Evolutionary conservation across 1,140 invertebrate genomes (phyloP).

Genomic region (Ceratitis capitata): DNA sequence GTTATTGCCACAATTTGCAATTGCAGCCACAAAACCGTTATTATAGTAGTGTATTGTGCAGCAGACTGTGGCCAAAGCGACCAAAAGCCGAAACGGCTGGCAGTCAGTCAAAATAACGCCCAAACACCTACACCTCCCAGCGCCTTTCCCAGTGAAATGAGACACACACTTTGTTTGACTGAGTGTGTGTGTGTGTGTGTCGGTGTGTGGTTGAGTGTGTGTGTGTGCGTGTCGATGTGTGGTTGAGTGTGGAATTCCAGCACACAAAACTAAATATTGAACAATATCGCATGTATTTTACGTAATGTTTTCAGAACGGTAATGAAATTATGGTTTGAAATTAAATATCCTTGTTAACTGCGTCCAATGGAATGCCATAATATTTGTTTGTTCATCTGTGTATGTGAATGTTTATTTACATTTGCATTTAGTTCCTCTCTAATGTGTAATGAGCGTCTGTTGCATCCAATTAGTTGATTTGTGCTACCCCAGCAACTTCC

Average conservation of each 20-base stretch:
- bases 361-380: background rate
- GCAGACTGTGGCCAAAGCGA: background rate
- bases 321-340: conserved; percentile 37
- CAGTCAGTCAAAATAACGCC: background rate
- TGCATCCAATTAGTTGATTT: conserved; percentile 28
- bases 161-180: background rate
- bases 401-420: background rate
- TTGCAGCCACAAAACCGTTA: conserved; percentile 27
- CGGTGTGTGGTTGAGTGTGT: background rate
- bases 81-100: background rate
- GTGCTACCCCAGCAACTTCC: background rate
- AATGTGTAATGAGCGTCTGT: conserved; percentile 22
- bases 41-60: conserved; percentile 18
- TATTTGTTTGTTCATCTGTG: background rate
- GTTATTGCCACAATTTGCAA: background rate
- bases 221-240: background rate
- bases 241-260: background rate
- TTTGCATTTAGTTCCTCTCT: background rate
- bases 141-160: background rate
- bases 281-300: conserved; percentile 11
- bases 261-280: conserved; percentile 29
- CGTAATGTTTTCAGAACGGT: background rate
- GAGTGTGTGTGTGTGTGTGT: too few relatives aligned
- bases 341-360: conserved; percentile 37
- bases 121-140: background rate